Conservation (phyloP, 2,113 vertebrate genomes). For the Myotis lucifugus region DNA sequence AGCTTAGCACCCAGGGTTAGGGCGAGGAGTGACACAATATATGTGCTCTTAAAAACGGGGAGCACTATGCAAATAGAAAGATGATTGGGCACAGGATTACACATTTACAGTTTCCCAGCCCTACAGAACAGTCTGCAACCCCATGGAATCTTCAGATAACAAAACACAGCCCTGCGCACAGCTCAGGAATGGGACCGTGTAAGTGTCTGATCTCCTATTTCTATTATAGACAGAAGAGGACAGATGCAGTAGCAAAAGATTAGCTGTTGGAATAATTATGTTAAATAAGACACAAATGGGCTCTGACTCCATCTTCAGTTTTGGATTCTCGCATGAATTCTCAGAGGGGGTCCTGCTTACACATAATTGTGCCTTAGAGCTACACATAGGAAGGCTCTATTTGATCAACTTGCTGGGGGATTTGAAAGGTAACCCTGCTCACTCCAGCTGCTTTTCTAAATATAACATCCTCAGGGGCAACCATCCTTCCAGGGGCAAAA, state of each 20-base stretch:
- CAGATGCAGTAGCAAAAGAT: constrained; percentile 28
- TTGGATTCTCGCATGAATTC: constrained; percentile 19
- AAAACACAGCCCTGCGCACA: accelerated
- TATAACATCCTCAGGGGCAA: background rate
- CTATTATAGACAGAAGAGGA: background rate
- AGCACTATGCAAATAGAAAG: accelerated
- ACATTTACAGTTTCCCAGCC: accelerated
- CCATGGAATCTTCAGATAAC: accelerated
- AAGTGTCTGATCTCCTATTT: background rate
- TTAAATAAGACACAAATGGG: constrained; percentile 14
- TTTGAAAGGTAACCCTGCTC: constrained; percentile 16
- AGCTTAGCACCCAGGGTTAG: background rate
- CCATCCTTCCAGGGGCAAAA: background rate
- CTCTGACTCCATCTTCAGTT: background rate
- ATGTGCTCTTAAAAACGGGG: background rate
- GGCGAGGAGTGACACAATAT: accelerated
- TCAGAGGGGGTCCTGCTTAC: constrained; percentile 67
- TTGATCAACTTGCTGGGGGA: constrained; percentile 19
- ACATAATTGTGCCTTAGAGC: constrained; percentile 72
- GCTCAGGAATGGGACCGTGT: accelerated
- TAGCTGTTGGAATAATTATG: constrained; percentile 49
- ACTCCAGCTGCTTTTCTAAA: background rate
- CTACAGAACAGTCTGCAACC: accelerated
- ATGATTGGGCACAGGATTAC: accelerated
- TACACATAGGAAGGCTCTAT: background rate